Evolutionary conservation across 2,888 invertebrate species (phyloP), one percentile per base, ranked within the genome.

Genomic region (Drosophila prolongata): DNA sequence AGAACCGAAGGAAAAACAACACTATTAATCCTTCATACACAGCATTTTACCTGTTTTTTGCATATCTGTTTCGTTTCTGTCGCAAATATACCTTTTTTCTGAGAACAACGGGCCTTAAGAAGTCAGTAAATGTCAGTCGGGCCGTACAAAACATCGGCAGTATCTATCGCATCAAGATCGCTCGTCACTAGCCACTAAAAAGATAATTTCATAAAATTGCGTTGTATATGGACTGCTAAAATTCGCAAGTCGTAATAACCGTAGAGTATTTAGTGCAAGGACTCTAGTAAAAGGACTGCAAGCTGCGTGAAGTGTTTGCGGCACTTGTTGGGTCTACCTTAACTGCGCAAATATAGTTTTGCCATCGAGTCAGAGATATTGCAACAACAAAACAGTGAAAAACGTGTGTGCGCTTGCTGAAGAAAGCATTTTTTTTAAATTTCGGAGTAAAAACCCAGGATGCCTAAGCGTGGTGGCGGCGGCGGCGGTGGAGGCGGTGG

Each of bases 381-480:
- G 9, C 35, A 49, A 49, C 16, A 49, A 30, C 47, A 30, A 30
- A 11, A 10, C 16, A 16, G 49, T 3, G 4, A 49, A 59, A 59
- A 59, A 59, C 58, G 58, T 59, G 54, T 16, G 46, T 16, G 30
- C 54, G 44, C 35, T 49, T 50, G 47, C 24, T 53, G 8, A 38
- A 46, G 16, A 1, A 10, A 35, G 11, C 11, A 61, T 49, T 13
- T 8, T 35, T 35, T 27, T 6, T 11, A 10, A 35, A 58, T 46
- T 38, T 14, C 13, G 6, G 47, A 46, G n/a, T 24, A 27, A 13
- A 61, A 61, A 14, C 1, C 9, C 34, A 37, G 52, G 52, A 85
- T 85, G 85, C 85, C 85, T 27, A 89, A 86, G 42, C 89, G 85
- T n/a, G 89, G 84, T 6, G 83, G 83, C 16, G 86, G 82, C 6